phyloP scores from a whole-genome alignment of 2,797 vertebrate species.

The Dicrostonyx torquatus region DNA sequence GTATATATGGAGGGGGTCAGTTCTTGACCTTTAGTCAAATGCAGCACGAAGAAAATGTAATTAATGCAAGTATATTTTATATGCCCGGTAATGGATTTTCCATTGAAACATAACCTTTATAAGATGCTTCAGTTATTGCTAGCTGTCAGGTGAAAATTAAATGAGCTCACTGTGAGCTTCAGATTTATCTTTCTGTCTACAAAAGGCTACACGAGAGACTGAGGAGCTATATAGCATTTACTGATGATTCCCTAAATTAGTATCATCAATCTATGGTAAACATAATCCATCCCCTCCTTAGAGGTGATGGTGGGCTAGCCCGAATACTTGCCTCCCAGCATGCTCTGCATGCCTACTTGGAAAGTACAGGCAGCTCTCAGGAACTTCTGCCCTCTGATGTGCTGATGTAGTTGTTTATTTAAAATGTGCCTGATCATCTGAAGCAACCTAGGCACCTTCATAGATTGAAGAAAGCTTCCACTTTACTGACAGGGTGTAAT shows the following conservation, averaged over 20 bases:
- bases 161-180: constrained; percentile 72
- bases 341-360: background rate
- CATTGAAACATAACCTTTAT: constrained; percentile 79
- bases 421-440: background rate
- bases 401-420: background rate
- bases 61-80: constrained; percentile 78
- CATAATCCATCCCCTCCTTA: constrained; percentile 44
- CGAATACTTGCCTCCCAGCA: background rate
- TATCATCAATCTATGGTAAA: constrained; percentile 65
- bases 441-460: background rate
- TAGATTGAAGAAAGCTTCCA: background rate
- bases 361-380: background rate
- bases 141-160: constrained; percentile 80
- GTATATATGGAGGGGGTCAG: background rate
- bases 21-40: constrained; percentile 78
- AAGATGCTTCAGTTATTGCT: constrained; percentile 77
- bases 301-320: background rate
- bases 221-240: constrained; percentile 68
- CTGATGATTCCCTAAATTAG: constrained; percentile 72
- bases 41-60: constrained; percentile 76
- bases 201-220: constrained; percentile 66
- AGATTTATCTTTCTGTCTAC: constrained; percentile 81
- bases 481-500: background rate
- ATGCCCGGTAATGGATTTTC: constrained; percentile 73
- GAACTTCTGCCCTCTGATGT: background rate